Percentiles rank a stretch among this genome's conserved stretches.
These are phyloP conservation scores for Platycheirus albimanus DNA, from an alignment of 2,888 invertebrate species.

Conservation along the genomic window DNA sequence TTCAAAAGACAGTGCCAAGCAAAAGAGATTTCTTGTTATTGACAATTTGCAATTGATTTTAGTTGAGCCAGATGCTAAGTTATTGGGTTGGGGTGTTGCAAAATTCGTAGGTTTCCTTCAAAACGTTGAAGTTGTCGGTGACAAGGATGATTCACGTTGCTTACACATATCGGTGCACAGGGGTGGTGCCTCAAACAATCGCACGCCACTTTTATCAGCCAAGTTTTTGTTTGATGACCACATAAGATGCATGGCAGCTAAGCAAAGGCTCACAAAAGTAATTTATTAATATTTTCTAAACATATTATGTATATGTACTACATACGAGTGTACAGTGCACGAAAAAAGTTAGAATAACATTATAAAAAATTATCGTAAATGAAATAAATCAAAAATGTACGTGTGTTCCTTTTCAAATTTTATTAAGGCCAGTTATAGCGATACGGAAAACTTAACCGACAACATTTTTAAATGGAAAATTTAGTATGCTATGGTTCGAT, in stretches of 20 bases:
- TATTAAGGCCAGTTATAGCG: too few relatives aligned
- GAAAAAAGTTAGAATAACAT: too few relatives aligned
- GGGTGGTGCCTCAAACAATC: constrained; percentile 86
- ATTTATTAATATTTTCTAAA: not conserved
- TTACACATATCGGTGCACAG: constrained; percentile 96
- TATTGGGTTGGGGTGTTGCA: constrained; percentile 98
- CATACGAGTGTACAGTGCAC: too few relatives aligned
- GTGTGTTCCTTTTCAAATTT: too few relatives aligned
- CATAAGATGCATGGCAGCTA: constrained; percentile 99
- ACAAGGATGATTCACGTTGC: constrained; percentile 98
- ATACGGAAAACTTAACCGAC: too few relatives aligned
- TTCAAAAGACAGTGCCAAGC: constrained; percentile 93
- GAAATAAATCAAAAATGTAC: too few relatives aligned
- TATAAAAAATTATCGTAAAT: too few relatives aligned
- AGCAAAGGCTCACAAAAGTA: constrained; percentile 92
- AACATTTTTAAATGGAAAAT: too few relatives aligned
- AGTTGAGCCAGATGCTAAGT: constrained; percentile 97
- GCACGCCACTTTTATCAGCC: constrained; percentile 92
- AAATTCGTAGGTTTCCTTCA: constrained; percentile 97
- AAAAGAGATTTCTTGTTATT: constrained; percentile 97
- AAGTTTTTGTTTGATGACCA: constrained; percentile 99
- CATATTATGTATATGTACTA: too few relatives aligned
- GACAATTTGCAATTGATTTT: constrained; percentile 97
- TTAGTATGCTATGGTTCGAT: too few relatives aligned
- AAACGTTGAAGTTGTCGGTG: constrained; percentile 97